phyloP scores from a whole-genome alignment of 2,797 vertebrate species.

The Hafferia zeledoni region DNA sequence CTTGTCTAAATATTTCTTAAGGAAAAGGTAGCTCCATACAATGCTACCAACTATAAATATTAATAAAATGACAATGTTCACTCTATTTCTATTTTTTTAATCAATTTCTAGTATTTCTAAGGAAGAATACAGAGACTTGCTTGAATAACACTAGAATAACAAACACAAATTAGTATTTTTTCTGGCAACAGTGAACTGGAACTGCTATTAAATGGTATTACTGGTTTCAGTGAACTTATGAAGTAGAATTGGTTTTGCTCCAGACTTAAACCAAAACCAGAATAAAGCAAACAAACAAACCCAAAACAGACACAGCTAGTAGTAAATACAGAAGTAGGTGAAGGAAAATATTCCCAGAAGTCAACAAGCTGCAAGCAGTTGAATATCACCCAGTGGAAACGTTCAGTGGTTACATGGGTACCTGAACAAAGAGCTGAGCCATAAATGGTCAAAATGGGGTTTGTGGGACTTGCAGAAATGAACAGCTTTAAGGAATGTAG shows the following conservation, averaged over 20 bases:
- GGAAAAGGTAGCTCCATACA: not conserved
- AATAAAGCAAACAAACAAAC: not conserved
- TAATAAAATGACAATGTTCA: not conserved
- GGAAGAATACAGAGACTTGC: not conserved
- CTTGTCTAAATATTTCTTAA: not conserved
- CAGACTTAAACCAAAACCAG: not conserved
- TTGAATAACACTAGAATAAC: not conserved
- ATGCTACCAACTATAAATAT: not conserved
- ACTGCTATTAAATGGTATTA: not conserved
- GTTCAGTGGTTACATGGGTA: not conserved
- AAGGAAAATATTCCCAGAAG: not conserved
- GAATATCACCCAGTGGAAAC: not conserved
- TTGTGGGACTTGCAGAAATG: not conserved
- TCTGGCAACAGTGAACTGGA: not conserved
- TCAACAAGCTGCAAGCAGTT: not conserved
- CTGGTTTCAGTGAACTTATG: not conserved
- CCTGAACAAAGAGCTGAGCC: not conserved
- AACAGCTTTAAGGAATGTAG: not conserved
- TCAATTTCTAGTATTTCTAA: not conserved
- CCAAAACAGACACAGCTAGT: accelerated
- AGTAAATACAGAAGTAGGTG: not conserved
- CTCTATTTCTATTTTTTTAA: not conserved
- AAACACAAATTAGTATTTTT: not conserved
- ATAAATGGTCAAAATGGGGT: not conserved
- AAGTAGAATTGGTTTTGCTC: not conserved